Evolutionary conservation across 64 coral and sea anemone species (phyloP).

Genomic region (Platygyra sinensis): DNA sequence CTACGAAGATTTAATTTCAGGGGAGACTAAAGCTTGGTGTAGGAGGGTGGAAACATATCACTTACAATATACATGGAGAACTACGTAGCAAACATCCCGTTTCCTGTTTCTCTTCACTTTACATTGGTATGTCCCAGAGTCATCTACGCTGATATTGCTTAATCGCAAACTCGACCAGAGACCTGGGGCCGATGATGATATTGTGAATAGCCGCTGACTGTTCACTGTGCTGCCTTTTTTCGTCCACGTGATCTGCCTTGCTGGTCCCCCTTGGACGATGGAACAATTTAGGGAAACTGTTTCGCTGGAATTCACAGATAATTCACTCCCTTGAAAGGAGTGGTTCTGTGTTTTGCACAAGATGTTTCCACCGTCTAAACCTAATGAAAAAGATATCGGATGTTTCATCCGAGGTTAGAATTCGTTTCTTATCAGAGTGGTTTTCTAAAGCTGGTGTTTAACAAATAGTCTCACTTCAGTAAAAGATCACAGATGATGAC

Average conservation of each 20-base stretch:
- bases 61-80: slow-evolving; percentile 19
- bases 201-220: not conserved
- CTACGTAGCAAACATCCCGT: not conserved
- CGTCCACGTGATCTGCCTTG: not conserved
- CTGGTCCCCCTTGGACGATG: not conserved
- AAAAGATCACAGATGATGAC: no score
- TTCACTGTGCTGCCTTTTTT: not conserved
- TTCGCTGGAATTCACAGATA: not conserved
- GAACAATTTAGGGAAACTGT: slow-evolving; percentile 15
- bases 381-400: not conserved
- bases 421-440: not conserved
- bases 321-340: not conserved
- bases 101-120: not conserved
- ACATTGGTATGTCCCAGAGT: slow-evolving; percentile 14
- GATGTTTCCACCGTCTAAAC: not conserved
- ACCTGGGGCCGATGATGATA: not conserved
- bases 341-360: slow-evolving; percentile 7
- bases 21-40: no score
- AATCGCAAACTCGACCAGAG: not conserved
- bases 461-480: no score
- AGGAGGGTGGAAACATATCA: not conserved
- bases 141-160: not conserved
- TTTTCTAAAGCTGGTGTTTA: not conserved
- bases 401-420: not conserved
- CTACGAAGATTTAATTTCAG: no score